phyloP scores from a whole-genome alignment of 2,888 invertebrate genomes.

The Andrena praecox region DNA sequence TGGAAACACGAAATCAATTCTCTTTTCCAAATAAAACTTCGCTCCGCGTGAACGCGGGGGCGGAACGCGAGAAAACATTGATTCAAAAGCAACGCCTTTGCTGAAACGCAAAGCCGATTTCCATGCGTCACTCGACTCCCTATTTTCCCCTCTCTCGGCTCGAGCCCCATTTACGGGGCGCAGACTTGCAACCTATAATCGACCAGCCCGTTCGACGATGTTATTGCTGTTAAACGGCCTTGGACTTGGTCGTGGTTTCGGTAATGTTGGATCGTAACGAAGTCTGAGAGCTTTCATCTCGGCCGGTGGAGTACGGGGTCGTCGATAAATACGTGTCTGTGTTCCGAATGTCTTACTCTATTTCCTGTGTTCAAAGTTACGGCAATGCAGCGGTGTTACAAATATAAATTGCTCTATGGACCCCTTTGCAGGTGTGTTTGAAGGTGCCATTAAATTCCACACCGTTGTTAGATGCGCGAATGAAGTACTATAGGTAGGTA shows the following conservation, averaged over 20 bases:
- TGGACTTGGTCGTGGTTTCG: slow-evolving; percentile 38
- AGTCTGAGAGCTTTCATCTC: slow-evolving; percentile 5
- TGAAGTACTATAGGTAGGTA: no score
- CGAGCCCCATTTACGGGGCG: slow-evolving; percentile 44
- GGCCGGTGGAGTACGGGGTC: background rate
- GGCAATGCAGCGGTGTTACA: background rate
- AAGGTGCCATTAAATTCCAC: no score
- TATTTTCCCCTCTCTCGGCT: background rate
- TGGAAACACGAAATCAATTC: background rate
- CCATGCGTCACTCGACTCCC: slow-evolving; percentile 50
- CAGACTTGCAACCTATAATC: slow-evolving; percentile 55
- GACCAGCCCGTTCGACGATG: slow-evolving; percentile 37
- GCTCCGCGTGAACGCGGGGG: slow-evolving; percentile 26
- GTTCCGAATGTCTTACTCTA: background rate
- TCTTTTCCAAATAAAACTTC: slow-evolving; percentile 4
- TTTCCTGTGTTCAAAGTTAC: background rate
- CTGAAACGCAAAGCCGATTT: slow-evolving; percentile 41
- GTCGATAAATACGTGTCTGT: slow-evolving; percentile 13
- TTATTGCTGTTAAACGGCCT: slow-evolving; percentile 30
- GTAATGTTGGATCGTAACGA: slow-evolving; percentile 41
- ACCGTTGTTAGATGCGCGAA: no score
- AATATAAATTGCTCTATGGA: background rate
- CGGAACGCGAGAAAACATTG: slow-evolving; percentile 65
- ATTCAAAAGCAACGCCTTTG: slow-evolving; percentile 66
- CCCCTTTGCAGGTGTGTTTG: background rate